These are phyloP conservation scores for Cinclus cinclus DNA, from an alignment of 2,113 vertebrate species.

Conservation along the genomic window DNA sequence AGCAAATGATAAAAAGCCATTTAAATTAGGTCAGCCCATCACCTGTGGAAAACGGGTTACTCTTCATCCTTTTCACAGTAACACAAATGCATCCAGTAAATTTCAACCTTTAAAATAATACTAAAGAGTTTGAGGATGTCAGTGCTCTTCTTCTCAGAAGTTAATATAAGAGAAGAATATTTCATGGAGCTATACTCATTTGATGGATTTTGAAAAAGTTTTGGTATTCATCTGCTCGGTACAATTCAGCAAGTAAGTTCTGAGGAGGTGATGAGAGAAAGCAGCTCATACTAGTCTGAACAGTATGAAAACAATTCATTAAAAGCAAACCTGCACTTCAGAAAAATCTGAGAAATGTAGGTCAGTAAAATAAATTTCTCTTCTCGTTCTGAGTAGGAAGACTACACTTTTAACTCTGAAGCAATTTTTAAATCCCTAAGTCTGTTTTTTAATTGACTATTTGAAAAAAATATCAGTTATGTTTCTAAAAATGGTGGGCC, in stretches of 20 bases:
- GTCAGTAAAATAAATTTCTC: background rate
- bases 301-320: background rate
- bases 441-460: background rate
- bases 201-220: background rate
- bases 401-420: background rate
- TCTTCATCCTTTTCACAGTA: background rate
- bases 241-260: background rate
- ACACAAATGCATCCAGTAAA: background rate
- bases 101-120: background rate
- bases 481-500: background rate
- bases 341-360: background rate
- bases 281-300: background rate
- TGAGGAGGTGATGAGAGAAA: background rate
- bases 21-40: background rate
- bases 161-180: background rate
- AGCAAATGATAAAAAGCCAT: background rate
- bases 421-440: background rate
- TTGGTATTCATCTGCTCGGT: background rate
- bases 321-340: background rate
- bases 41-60: background rate
- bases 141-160: background rate
- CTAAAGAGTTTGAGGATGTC: background rate
- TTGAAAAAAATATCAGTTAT: background rate
- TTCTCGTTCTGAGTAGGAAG: background rate
- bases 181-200: background rate